A percentile compares a stretch with the other conserved stretches of the same genome.
phyloP scores from a whole-genome alignment of 2,797 vertebrate genomes.

The Anguilla pacifica region DNA sequence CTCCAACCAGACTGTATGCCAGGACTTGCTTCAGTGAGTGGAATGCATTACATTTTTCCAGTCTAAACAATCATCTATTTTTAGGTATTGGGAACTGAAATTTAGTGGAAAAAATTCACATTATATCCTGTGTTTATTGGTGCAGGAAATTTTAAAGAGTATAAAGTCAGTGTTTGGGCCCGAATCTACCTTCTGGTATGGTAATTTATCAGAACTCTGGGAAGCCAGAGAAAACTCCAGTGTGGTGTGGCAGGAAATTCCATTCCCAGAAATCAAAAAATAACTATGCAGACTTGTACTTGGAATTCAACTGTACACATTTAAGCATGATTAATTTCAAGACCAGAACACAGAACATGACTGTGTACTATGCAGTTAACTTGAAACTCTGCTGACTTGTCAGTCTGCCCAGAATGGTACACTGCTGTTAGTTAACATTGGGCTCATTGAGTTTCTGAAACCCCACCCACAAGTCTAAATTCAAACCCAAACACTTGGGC shows the following conservation, averaged over 20 bases:
- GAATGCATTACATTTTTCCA: not conserved
- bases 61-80: not conserved
- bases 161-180: not conserved
- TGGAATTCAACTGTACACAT: not conserved
- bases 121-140: not conserved
- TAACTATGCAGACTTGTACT: not conserved
- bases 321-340: not conserved
- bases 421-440: conserved; percentile 22
- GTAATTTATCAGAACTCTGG: not conserved
- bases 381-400: not conserved
- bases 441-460: conserved; percentile 23
- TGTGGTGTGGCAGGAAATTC: not conserved
- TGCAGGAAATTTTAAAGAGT: not conserved
- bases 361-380: not conserved
- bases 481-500: conserved; percentile 40
- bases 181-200: not conserved
- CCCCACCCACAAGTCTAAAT: conserved; percentile 40
- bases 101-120: not conserved
- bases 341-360: not conserved
- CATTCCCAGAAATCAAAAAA: not conserved
- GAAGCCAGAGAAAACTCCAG: not conserved
- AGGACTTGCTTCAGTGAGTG: too few relatives aligned
- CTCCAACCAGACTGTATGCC: too few relatives aligned
- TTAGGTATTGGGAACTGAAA: not conserved
- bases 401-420: not conserved